These are phyloP conservation scores for Phalanger gymnotis DNA, from an alignment of 2,797 vertebrate genomes.

Conservation along the genomic window DNA sequence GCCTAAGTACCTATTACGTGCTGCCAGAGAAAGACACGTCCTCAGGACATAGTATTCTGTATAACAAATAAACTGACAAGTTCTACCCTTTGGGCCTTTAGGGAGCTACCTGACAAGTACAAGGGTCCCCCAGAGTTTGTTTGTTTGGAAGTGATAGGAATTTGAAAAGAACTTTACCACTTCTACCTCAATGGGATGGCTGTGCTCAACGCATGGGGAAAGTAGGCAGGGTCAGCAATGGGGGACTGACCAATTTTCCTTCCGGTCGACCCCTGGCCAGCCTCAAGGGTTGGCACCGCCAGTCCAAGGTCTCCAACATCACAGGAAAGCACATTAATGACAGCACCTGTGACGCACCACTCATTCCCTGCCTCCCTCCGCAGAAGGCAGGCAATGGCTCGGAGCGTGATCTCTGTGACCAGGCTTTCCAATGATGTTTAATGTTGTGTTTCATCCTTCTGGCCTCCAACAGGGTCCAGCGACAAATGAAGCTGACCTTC, in stretches of 20 bases:
- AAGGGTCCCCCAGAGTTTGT: neutral
- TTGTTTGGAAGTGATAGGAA: neutral
- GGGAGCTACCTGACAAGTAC: fast-evolving
- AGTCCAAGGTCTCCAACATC: constrained; percentile 64
- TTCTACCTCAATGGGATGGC: constrained; percentile 61
- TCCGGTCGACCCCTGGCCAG: constrained; percentile 72
- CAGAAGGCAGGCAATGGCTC: constrained; percentile 34
- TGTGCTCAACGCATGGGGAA: constrained; percentile 19
- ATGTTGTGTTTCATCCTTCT: constrained; percentile 70
- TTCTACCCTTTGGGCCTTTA: neutral
- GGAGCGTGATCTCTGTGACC: constrained; percentile 75
- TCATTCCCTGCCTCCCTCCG: constrained; percentile 74
- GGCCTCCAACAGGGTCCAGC: constrained; percentile 50
- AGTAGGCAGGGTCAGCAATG: neutral
- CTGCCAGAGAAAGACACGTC: no score
- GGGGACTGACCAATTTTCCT: constrained; percentile 67
- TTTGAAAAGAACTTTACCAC: neutral
- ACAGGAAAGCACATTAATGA: constrained; percentile 77
- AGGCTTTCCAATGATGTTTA: constrained; percentile 66
- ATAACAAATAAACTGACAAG: neutral
- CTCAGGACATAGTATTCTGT: neutral
- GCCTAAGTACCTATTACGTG: neutral
- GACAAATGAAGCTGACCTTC: constrained; percentile 73
- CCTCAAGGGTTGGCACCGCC: constrained; percentile 73
- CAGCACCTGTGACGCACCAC: constrained; percentile 53